Evolutionary conservation across 2,797 vertebrate species (phyloP).

Genomic region (Chaenodraco wilsoni): DNA sequence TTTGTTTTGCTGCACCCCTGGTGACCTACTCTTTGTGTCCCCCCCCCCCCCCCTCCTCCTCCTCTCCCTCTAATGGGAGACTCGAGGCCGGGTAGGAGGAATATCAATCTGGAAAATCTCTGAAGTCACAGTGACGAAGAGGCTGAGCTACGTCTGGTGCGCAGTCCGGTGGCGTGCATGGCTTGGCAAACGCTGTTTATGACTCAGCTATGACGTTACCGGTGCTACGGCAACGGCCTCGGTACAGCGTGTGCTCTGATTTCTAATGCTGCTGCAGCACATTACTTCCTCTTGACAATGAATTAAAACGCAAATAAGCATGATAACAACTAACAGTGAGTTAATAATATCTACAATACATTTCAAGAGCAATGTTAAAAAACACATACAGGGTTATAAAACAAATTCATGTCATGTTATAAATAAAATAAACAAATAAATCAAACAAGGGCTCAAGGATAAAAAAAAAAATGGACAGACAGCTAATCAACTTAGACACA

Average conservation of each 20-base stretch:
- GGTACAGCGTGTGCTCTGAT: constrained; percentile 25
- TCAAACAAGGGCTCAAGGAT: constrained; percentile 42
- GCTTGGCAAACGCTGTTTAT: constrained; percentile 17
- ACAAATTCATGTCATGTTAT: constrained; percentile 5
- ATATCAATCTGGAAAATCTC: constrained; percentile 57
- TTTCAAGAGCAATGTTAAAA: constrained; percentile 50
- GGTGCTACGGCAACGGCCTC: background rate
- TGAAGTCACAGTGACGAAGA: constrained; percentile 74
- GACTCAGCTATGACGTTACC: constrained; percentile 20
- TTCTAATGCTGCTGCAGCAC: constrained; percentile 35
- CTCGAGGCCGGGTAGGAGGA: constrained; percentile 62
- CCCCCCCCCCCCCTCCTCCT: too few species aligned
- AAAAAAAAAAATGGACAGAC: constrained; percentile 53
- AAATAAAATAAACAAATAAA: constrained; percentile 41
- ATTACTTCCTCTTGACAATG: constrained; percentile 16
- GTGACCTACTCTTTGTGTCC: constrained; percentile 22
- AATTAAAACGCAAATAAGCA: constrained; percentile 36
- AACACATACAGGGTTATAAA: constrained; percentile 38
- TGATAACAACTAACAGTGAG: constrained; percentile 37
- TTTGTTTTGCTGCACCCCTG: constrained; percentile 59
- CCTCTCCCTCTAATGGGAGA: constrained; percentile 16
- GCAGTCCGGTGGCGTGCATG: constrained; percentile 32
- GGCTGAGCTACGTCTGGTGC: constrained; percentile 41
- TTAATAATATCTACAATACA: constrained; percentile 44
- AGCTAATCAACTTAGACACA: constrained; percentile 56